A percentile compares a stretch with the other conserved stretches of the same genome.
These are phyloP conservation scores for Sarcophilus harrisii DNA, from an alignment of 2,797 vertebrate species.

Conservation along the genomic window DNA sequence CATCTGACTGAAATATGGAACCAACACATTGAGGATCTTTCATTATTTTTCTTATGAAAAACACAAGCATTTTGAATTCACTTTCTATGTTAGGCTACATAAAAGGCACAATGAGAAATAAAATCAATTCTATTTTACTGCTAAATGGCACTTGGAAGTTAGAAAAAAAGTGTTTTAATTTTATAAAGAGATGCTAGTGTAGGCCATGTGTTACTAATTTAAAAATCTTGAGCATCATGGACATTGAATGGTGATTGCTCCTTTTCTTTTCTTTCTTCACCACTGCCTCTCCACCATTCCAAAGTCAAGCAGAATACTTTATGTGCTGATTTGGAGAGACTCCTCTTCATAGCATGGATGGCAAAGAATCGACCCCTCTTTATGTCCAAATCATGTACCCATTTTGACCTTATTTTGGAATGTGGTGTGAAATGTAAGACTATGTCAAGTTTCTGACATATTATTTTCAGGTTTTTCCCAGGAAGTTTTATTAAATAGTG, in stretches of 20 bases:
- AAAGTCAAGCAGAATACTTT: background rate
- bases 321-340: background rate
- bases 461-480: too few relatives aligned
- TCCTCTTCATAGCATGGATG: background rate
- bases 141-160: background rate
- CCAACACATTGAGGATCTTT: background rate
- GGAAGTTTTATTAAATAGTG: too few relatives aligned
- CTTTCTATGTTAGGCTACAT: background rate
- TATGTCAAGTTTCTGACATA: too few relatives aligned
- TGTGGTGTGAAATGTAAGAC: too few relatives aligned
- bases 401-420: too few relatives aligned
- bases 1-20: background rate
- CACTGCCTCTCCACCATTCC: background rate
- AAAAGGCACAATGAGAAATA: background rate
- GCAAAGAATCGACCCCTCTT: background rate
- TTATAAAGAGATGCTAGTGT: background rate
- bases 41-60: background rate
- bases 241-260: background rate
- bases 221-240: background rate
- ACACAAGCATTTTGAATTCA: background rate
- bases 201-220: background rate
- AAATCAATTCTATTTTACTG: background rate
- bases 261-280: background rate
- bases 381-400: too few relatives aligned
- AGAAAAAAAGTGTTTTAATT: background rate